A percentile compares a stretch with the other conserved stretches of the same genome.
Evolutionary conservation across 2,113 vertebrate genomes (phyloP).

Genomic region (Ochotona princeps): DNA sequence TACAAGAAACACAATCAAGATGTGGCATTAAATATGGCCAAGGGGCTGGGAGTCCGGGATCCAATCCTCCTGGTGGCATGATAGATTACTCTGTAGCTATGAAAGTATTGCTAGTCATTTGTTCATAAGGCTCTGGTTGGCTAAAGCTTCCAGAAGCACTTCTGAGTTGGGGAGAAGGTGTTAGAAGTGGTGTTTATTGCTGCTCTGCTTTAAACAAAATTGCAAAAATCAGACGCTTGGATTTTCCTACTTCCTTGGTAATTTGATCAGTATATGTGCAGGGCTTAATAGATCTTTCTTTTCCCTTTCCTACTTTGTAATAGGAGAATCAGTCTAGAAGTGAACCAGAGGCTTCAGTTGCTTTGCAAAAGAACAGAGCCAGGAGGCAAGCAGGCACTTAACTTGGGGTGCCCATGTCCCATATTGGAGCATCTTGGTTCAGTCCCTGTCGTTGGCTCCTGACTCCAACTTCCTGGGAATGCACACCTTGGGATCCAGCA

Average conservation of each 20-base stretch:
- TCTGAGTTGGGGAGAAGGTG: background rate
- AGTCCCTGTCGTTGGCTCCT: no score
- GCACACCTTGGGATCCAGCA: no score
- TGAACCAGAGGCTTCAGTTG: background rate
- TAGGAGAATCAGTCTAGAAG: background rate
- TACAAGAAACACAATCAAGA: background rate
- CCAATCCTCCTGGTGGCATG: background rate
- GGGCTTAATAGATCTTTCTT: background rate
- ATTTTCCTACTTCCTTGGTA: background rate
- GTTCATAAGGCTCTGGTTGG: background rate
- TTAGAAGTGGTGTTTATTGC: background rate
- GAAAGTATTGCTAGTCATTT: background rate
- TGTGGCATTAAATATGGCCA: background rate
- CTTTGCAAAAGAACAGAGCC: background rate
- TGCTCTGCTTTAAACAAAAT: slow-evolving; percentile 21
- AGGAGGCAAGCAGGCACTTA: no score
- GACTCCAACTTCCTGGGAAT: no score
- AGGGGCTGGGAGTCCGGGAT: background rate
- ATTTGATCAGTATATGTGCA: background rate
- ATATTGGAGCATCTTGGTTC: no score
- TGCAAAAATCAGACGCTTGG: accelerated
- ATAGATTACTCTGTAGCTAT: slow-evolving; percentile 39
- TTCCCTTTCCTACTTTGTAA: background rate
- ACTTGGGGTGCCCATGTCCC: no score
- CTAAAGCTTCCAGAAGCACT: background rate